These are phyloP conservation scores for Cyanoliseus patagonus DNA, from an alignment of 2,113 vertebrate species.

Conservation along the genomic window DNA sequence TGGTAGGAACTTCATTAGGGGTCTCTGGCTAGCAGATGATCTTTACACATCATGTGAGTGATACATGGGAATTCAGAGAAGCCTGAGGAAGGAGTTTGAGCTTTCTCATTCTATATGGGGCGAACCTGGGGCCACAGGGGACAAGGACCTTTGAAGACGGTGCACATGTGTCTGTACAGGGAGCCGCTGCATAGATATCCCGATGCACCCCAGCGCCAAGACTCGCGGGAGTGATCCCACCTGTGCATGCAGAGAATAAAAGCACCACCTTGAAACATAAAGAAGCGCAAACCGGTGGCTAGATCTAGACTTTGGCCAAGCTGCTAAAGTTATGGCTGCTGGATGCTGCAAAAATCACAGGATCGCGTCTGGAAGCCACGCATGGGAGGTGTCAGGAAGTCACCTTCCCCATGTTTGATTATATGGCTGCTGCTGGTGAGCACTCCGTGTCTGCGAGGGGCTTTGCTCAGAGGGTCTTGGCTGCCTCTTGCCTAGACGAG, in stretches of 20 bases:
- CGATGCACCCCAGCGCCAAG: accelerated
- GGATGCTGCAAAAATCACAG: background rate
- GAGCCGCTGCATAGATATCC: background rate
- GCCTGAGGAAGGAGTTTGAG: background rate
- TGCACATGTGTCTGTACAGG: background rate
- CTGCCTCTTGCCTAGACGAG: background rate
- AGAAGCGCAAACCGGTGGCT: background rate
- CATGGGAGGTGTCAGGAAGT: accelerated
- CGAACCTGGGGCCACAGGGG: background rate
- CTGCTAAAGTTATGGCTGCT: background rate
- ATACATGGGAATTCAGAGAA: background rate
- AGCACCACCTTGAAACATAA: background rate
- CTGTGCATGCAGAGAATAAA: background rate
- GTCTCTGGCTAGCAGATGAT: constrained; percentile 53
- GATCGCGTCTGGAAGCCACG: accelerated
- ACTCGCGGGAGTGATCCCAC: background rate
- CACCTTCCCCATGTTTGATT: background rate
- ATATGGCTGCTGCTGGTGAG: background rate
- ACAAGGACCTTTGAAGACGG: background rate
- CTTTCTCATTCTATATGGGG: background rate
- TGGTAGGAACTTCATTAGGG: constrained; percentile 47
- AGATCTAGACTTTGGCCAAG: background rate
- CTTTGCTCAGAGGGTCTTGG: background rate
- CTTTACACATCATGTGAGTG: accelerated
- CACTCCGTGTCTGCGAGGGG: background rate